Evolutionary conservation across 1,140 invertebrate species (phyloP).

Genomic region (Delia radicum): DNA sequence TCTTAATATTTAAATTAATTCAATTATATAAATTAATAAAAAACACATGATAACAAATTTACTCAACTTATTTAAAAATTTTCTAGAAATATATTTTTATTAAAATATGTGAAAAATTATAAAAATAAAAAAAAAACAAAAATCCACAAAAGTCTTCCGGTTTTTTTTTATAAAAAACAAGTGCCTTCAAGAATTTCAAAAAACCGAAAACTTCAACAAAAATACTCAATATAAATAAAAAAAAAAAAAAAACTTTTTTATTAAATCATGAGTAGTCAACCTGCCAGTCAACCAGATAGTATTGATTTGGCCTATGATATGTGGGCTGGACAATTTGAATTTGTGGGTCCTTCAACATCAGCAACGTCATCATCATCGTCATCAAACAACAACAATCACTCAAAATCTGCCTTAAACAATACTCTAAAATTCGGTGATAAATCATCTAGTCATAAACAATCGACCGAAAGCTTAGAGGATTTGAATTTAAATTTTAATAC

Average conservation of each 20-base stretch:
- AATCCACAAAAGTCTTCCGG: background rate
- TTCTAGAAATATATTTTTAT: background rate
- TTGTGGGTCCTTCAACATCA: conserved; percentile 61
- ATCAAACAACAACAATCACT: conserved; percentile 24
- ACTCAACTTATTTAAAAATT: too few species aligned
- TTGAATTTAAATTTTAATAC: conserved; percentile 50
- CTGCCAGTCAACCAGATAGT: conserved; percentile 57
- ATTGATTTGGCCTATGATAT: conserved; percentile 77
- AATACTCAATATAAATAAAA: conserved; percentile 14
- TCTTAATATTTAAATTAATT: too few species aligned
- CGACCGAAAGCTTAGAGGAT: conserved; percentile 50
- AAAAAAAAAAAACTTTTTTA: background rate
- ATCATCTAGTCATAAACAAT: conserved; percentile 37
- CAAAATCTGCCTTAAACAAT: conserved; percentile 29
- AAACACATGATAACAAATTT: too few species aligned
- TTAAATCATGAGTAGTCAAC: conserved; percentile 55
- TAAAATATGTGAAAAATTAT: background rate
- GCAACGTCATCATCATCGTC: conserved; percentile 32
- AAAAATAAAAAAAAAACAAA: conserved; percentile 25
- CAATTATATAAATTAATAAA: too few species aligned
- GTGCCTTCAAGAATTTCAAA: background rate
- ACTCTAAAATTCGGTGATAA: conserved; percentile 41
- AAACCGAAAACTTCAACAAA: conserved; percentile 25
- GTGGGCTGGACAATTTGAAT: conserved; percentile 85
- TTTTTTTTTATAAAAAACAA: background rate